Evolutionary conservation across 2,888 invertebrate species (phyloP).

Genomic region (Aphidoletes aphidimyza): DNA sequence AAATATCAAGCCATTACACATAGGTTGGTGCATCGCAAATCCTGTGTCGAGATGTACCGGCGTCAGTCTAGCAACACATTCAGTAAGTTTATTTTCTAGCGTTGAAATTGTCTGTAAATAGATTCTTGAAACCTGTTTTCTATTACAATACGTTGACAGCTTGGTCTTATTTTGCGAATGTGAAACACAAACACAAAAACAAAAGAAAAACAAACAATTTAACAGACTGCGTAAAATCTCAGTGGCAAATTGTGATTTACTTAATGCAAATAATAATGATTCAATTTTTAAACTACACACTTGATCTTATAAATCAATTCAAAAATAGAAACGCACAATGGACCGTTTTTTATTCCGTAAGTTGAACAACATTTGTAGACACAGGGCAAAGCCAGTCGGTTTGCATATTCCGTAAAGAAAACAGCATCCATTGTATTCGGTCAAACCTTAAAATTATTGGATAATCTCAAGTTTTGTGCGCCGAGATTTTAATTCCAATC

Average conservation of each 20-base stretch:
- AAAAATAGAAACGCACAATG: slow-evolving; percentile 36
- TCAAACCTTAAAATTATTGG: not conserved
- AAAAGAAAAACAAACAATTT: no score
- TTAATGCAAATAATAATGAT: not conserved
- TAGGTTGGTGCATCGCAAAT: slow-evolving; percentile 88
- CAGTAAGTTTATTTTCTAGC: slow-evolving; percentile 72
- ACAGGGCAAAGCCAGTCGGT: not conserved
- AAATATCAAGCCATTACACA: slow-evolving; percentile 88
- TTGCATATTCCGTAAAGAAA: slow-evolving; percentile 10
- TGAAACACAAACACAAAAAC: no score
- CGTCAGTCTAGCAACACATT: slow-evolving; percentile 84
- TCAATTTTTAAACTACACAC: slow-evolving; percentile 11
- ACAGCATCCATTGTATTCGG: not conserved
- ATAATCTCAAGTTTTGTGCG: no score
- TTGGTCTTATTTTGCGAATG: not conserved
- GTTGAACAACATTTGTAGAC: not conserved
- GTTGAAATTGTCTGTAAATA: not conserved
- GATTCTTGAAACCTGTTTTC: slow-evolving; percentile 12
- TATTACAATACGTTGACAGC: not conserved
- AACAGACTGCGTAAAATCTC: no score
- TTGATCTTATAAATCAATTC: slow-evolving; percentile 35
- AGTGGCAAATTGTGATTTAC: slow-evolving; percentile 16
- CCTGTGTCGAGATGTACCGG: slow-evolving; percentile 89
- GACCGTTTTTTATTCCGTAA: not conserved
- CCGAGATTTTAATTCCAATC: no score